Evolutionary conservation across 2,888 invertebrate genomes (phyloP).

Genomic region (Julus scanicus): DNA sequence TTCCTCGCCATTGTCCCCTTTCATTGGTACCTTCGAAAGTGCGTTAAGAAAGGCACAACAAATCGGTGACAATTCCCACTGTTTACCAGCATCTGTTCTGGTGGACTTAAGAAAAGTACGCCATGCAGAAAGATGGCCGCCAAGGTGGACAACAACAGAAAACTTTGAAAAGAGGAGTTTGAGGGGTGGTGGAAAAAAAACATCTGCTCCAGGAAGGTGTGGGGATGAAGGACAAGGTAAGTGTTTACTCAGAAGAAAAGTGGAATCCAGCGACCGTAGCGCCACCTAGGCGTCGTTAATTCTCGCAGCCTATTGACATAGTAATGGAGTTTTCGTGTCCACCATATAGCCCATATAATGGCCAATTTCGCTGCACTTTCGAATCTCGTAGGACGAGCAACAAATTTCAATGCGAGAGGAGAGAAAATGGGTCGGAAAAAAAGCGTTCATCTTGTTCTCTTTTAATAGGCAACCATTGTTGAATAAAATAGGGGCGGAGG

Average conservation of each 20-base stretch:
- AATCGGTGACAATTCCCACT: slow-evolving; percentile 26
- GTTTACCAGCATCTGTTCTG: slow-evolving; percentile 25
- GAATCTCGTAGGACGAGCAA: not conserved
- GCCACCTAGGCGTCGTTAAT: slow-evolving; percentile 6
- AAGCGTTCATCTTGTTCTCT: not conserved
- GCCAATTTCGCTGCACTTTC: not conserved
- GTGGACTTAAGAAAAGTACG: not conserved
- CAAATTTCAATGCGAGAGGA: not conserved
- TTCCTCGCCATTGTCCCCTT: slow-evolving; percentile 36
- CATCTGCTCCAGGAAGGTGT: slow-evolving; percentile 14
- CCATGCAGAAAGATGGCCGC: not conserved
- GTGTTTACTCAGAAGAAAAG: not conserved
- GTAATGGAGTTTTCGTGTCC: slow-evolving; percentile 43
- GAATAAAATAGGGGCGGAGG: not conserved
- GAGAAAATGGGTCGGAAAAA: not conserved
- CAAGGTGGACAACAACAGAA: not conserved
- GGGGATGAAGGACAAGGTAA: not conserved
- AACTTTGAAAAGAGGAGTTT: not conserved
- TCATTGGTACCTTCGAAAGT: not conserved
- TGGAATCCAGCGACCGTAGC: not conserved
- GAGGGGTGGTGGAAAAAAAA: not conserved
- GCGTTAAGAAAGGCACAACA: slow-evolving; percentile 40
- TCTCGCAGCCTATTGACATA: not conserved
- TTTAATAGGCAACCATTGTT: slow-evolving; percentile 20
- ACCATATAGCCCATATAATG: not conserved